Conservation (phyloP, 2,797 vertebrate species). For the Crotalus adamanteus region DNA sequence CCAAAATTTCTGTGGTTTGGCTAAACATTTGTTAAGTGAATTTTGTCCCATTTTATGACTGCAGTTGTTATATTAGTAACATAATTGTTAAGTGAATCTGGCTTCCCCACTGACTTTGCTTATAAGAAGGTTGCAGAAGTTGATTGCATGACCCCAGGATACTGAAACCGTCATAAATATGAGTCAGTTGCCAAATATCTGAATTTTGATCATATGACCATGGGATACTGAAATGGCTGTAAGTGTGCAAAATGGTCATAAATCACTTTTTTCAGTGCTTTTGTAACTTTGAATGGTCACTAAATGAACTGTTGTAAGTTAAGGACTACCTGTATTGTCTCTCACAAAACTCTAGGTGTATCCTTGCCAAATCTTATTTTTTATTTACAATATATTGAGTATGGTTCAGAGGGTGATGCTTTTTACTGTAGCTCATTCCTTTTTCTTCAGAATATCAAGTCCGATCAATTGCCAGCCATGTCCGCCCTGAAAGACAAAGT, state of each 20-base stretch:
- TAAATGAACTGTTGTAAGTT: neutral
- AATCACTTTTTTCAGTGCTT: neutral
- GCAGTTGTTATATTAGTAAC: too few relatives aligned
- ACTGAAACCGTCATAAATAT: neutral
- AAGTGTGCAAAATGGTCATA: neutral
- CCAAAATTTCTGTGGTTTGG: too few relatives aligned
- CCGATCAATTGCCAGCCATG: conserved; percentile 92
- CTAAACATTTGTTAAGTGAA: too few relatives aligned
- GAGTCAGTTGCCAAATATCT: neutral
- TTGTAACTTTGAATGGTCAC: neutral
- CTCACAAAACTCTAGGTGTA: neutral
- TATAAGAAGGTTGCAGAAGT: neutral
- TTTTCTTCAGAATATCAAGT: conserved; percentile 91
- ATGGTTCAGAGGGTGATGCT: neutral
- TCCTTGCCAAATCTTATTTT: neutral
- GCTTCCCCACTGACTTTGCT: neutral
- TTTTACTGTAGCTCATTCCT: conserved; percentile 15
- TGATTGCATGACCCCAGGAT: neutral
- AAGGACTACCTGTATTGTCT: neutral
- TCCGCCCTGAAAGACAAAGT: conserved; percentile 98
- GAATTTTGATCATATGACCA: neutral
- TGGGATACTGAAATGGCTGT: neutral
- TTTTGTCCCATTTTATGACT: too few relatives aligned
- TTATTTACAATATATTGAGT: neutral
- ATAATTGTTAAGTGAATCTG: too few relatives aligned